Evolutionary conservation across 2,797 vertebrate genomes (phyloP).

Genomic region (Anisognathus igniventris): DNA sequence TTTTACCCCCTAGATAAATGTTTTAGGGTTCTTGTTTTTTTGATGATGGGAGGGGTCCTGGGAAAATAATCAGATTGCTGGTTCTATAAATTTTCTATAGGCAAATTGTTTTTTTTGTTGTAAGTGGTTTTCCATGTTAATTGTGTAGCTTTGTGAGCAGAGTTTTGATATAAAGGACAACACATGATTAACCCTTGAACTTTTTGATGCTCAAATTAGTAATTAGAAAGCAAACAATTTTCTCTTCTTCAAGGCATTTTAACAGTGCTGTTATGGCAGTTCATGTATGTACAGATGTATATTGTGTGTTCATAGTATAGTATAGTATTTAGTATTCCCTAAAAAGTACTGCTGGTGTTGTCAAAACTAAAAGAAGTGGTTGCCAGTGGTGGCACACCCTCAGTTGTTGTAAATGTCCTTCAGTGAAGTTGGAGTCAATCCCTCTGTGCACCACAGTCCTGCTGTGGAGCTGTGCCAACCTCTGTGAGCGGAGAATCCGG

Average conservation of each 20-base stretch:
- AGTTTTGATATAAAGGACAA: not conserved
- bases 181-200: not conserved
- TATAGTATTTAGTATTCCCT: not conserved
- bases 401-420: not conserved
- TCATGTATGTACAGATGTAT: not conserved
- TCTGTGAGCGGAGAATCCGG: not conserved
- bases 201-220: not conserved
- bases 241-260: not conserved
- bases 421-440: rapidly evolving
- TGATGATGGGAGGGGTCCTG: not conserved
- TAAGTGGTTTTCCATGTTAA: not conserved
- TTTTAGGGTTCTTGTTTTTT: not conserved
- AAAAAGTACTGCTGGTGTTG: not conserved
- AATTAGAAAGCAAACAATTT: not conserved
- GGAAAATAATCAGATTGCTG: not conserved
- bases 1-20: not conserved
- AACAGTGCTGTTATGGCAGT: not conserved
- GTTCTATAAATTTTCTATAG: not conserved
- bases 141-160: not conserved
- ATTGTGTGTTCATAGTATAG: not conserved
- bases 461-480: not conserved
- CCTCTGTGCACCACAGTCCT: not conserved
- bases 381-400: not conserved
- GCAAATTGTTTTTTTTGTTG: not conserved
- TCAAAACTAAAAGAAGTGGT: not conserved